Conservation (phyloP, 2,113 vertebrate species). For the Ailuropoda melanoleuca region DNA sequence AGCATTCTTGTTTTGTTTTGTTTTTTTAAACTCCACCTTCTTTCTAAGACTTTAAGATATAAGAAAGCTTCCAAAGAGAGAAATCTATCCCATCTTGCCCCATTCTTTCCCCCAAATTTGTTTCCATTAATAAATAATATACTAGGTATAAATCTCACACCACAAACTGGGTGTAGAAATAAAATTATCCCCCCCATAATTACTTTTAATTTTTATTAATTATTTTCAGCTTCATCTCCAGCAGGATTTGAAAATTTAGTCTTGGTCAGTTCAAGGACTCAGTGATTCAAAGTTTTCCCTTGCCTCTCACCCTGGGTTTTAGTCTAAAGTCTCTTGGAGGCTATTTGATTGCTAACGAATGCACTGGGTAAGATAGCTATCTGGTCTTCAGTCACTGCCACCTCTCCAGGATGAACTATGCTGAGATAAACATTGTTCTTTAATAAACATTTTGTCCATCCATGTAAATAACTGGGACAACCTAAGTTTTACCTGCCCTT, state of each 20-base stretch:
- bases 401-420: neutral
- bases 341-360: neutral
- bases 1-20: neutral
- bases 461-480: neutral
- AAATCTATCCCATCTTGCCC: neutral
- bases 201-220: neutral
- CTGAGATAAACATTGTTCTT: neutral
- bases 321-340: fast-evolving
- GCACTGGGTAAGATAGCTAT: neutral
- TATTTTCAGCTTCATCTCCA: neutral
- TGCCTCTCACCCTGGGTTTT: neutral
- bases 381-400: neutral
- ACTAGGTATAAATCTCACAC: neutral
- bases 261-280: neutral
- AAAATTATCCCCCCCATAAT: neutral
- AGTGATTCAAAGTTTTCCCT: neutral
- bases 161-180: neutral
- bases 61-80: neutral
- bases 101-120: neutral
- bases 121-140: neutral
- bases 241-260: neutral
- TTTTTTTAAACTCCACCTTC: neutral
- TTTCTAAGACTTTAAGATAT: neutral
- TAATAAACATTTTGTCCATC: neutral
- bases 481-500: neutral